A percentile compares a stretch with the other conserved stretches of the same genome.
Evolutionary conservation across 2,113 vertebrate species (phyloP).

Genomic region (Orthochromis indermauri): DNA sequence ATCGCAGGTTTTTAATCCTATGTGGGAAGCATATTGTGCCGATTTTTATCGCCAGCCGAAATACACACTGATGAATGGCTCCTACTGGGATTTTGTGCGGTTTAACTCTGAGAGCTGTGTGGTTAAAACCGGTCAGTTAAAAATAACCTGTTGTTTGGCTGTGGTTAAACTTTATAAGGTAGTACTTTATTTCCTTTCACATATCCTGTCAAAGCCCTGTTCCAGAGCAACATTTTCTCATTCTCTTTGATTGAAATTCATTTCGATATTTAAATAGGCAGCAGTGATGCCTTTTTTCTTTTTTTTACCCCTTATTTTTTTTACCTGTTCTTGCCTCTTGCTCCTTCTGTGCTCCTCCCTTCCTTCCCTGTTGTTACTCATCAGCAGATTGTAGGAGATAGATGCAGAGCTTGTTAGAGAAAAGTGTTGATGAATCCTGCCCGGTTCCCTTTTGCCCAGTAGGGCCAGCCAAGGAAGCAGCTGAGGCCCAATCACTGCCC

Average conservation of each 20-base stretch:
- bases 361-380: slow-evolving; percentile 26
- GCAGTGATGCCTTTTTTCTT: neutral
- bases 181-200: neutral
- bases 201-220: neutral
- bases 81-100: neutral
- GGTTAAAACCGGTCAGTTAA: neutral
- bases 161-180: neutral
- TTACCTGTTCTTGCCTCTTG: neutral
- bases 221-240: neutral
- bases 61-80: neutral
- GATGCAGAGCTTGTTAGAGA: slow-evolving; percentile 37
- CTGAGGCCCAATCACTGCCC: slow-evolving; percentile 39
- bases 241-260: neutral
- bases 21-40: neutral
- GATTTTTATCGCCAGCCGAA: neutral
- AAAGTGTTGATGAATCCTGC: slow-evolving; percentile 28
- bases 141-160: neutral
- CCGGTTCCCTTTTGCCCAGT: slow-evolving; percentile 24
- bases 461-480: slow-evolving; percentile 28
- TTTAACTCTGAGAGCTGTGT: neutral
- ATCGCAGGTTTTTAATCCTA: neutral
- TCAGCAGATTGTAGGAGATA: slow-evolving; percentile 38
- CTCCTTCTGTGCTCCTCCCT: neutral
- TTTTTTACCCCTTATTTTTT: neutral
- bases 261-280: neutral